A percentile compares a stretch with the other conserved stretches of the same genome.
Evolutionary conservation across 2,113 vertebrate genomes (phyloP).

Genomic region (Apteryx mantelli): DNA sequence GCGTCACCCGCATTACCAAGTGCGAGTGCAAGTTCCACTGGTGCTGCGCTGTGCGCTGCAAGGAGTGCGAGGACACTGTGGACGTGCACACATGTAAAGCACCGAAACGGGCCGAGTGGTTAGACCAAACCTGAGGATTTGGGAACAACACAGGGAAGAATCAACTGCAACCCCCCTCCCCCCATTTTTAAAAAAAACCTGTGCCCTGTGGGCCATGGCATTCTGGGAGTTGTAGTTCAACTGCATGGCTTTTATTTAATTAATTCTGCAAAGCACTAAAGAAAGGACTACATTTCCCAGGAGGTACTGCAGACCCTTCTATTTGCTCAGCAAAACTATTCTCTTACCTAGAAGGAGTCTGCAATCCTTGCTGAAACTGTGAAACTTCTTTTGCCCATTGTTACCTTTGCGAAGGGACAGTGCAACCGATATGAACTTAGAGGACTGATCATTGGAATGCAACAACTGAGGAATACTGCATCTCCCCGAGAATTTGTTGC

Average conservation of each 20-base stretch:
- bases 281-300: slow-evolving; percentile 77
- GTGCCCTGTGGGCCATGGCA: slow-evolving; percentile 73
- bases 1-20: slow-evolving; percentile 90
- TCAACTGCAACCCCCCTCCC: neutral
- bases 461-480: neutral
- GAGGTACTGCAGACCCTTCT: slow-evolving; percentile 65
- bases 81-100: slow-evolving; percentile 98
- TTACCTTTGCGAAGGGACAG: neutral
- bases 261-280: slow-evolving; percentile 85
- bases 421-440: rapidly evolving
- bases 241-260: slow-evolving; percentile 91
- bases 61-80: slow-evolving; percentile 92
- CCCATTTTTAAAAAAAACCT: neutral
- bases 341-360: slow-evolving; percentile 32
- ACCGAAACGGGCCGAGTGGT: slow-evolving; percentile 91
- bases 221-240: slow-evolving; percentile 85
- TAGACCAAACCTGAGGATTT: slow-evolving; percentile 85
- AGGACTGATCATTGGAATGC: rapidly evolving
- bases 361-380: slow-evolving; percentile 39
- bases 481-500: neutral
- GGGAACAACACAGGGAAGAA: neutral
- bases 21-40: slow-evolving; percentile 99
- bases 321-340: slow-evolving; percentile 65
- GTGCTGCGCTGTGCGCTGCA: slow-evolving; percentile 97
- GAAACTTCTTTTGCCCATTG: neutral